These are phyloP conservation scores for Sphecodes monilicornis DNA, from an alignment of 2,888 invertebrate species.

Conservation along the genomic window DNA sequence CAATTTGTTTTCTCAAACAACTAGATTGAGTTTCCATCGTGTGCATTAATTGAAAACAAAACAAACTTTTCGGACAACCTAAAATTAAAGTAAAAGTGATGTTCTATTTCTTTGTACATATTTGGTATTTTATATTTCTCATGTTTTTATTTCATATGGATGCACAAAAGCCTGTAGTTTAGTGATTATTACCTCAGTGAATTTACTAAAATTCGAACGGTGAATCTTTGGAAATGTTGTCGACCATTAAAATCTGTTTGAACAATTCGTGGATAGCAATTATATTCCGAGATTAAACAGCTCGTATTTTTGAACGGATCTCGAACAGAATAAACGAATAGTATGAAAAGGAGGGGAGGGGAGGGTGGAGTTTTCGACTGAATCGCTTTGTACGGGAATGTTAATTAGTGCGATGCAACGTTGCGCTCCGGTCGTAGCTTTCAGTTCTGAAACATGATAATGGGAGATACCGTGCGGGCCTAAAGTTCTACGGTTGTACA, in stretches of 20 bases:
- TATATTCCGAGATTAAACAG: background rate
- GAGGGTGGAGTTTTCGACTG: background rate
- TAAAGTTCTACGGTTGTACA: constrained; percentile 45
- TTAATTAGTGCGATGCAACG: constrained; percentile 52
- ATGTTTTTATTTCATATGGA: background rate
- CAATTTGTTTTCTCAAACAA: no score
- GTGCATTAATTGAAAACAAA: no score
- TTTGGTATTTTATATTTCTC: no score
- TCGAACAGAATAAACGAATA: background rate
- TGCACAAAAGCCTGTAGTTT: background rate
- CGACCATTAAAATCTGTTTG: background rate
- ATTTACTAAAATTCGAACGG: background rate
- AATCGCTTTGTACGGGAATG: constrained; percentile 27
- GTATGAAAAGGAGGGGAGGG: background rate
- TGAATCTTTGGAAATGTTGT: background rate
- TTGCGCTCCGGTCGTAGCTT: constrained; percentile 50
- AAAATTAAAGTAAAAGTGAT: no score
- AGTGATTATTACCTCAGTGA: no score
- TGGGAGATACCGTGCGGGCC: constrained; percentile 46
- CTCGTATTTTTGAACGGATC: background rate
- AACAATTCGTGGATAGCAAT: background rate
- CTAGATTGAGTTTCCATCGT: no score
- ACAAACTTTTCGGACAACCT: no score
- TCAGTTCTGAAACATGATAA: constrained; percentile 59
- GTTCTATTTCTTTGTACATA: no score